These are phyloP conservation scores for Dryococelus australis DNA, from an alignment of 2,888 invertebrate genomes.

Conservation along the genomic window DNA sequence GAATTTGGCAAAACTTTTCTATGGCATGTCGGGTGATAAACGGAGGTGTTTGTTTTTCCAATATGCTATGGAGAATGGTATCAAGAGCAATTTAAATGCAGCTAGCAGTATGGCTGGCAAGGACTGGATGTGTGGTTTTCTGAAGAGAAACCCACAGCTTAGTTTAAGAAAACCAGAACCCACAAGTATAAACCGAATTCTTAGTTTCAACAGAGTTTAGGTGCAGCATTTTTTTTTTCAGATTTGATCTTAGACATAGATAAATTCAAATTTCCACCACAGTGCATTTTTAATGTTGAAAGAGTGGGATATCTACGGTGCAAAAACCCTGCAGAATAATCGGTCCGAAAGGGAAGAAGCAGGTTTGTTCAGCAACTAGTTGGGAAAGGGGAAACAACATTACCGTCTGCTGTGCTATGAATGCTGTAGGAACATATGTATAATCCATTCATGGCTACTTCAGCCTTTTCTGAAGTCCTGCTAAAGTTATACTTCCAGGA, in stretches of 20 bases:
- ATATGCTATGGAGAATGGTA: neutral
- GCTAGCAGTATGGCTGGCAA: neutral
- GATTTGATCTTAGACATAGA: neutral
- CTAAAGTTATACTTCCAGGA: too few species aligned
- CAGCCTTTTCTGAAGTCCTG: too few species aligned
- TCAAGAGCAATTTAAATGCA: neutral
- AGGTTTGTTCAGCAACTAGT: neutral
- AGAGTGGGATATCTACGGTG: neutral
- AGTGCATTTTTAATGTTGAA: neutral
- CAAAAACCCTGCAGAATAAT: too few species aligned
- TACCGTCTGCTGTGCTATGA: neutral
- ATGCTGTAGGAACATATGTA: too few species aligned
- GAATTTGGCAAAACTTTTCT: neutral
- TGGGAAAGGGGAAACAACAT: neutral
- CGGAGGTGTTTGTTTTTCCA: neutral
- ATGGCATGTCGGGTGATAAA: neutral
- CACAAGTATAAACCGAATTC: neutral
- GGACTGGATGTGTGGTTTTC: too few species aligned
- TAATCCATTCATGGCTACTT: too few species aligned
- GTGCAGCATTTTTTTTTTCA: neutral
- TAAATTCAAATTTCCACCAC: neutral
- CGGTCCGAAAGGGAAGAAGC: neutral
- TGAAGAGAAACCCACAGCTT: neutral
- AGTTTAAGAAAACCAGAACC: constrained; percentile 1
- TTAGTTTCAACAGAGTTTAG: neutral